These are phyloP conservation scores for Agapostemon virescens DNA, from an alignment of 2,888 invertebrate genomes.

Conservation along the genomic window DNA sequence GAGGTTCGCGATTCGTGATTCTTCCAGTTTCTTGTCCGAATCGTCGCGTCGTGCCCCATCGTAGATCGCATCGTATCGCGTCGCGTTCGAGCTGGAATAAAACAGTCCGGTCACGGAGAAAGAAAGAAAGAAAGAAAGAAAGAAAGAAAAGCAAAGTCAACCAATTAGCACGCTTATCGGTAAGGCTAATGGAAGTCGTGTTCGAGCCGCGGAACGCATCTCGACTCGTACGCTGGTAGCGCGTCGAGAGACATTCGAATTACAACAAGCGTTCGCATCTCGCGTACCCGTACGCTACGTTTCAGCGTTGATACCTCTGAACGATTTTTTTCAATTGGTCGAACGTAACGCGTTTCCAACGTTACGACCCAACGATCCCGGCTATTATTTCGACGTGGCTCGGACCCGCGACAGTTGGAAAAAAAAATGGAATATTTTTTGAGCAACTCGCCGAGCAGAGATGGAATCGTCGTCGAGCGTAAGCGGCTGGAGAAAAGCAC, in stretches of 20 bases:
- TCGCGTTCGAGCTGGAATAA: not conserved
- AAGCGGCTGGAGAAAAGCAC: not conserved
- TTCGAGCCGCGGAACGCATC: slow-evolving; percentile 66
- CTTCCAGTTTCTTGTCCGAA: accelerated
- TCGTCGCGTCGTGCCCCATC: not conserved
- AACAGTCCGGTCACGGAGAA: not conserved
- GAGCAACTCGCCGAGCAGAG: no score
- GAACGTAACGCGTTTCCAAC: not conserved
- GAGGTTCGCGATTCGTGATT: not conserved
- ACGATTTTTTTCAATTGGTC: slow-evolving; percentile 18
- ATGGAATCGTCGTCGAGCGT: not conserved
- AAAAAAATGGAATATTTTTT: not conserved
- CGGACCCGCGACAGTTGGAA: not conserved
- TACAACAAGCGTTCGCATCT: slow-evolving; percentile 51
- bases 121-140: slow-evolving; percentile 20
- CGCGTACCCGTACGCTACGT: not conserved
- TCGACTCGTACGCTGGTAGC: slow-evolving; percentile 60
- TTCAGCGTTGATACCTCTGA: not conserved
- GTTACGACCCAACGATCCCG: not conserved
- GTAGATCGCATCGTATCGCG: not conserved
- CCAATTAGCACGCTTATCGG: slow-evolving; percentile 70
- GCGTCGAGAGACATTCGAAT: slow-evolving; percentile 50
- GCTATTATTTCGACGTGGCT: not conserved
- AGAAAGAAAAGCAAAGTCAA: slow-evolving; percentile 49
- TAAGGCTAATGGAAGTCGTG: slow-evolving; percentile 71